A percentile compares a stretch with the other conserved stretches of the same genome.
Evolutionary conservation across 2,797 vertebrate genomes (phyloP).

Genomic region (Heliangelus exortis): DNA sequence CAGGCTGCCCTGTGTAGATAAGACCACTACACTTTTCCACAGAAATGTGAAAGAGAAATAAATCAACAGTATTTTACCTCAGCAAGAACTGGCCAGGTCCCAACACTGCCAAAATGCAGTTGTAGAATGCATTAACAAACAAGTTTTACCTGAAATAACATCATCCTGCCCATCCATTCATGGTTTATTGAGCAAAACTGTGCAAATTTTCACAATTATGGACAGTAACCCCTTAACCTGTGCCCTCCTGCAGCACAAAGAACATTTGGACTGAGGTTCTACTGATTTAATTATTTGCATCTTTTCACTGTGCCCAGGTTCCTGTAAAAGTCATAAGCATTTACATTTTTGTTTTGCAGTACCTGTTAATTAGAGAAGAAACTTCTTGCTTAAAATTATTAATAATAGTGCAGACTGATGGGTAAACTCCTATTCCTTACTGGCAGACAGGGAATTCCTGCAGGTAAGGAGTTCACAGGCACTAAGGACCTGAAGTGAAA

Average conservation of each 20-base stretch:
- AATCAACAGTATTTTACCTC: neutral
- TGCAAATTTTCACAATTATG: neutral
- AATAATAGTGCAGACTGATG: neutral
- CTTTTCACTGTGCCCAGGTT: neutral
- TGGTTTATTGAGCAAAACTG: neutral
- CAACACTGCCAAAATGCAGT: neutral
- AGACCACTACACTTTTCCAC: neutral
- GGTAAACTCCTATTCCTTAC: neutral
- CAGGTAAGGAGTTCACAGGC: neutral
- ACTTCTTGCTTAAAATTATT: constrained; percentile 1
- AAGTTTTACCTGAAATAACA: neutral
- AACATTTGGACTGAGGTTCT: neutral
- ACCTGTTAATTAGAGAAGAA: neutral
- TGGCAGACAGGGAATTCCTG: neutral
- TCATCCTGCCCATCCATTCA: neutral
- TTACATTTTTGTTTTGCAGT: neutral
- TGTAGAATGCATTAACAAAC: neutral
- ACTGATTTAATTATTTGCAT: neutral
- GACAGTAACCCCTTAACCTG: neutral
- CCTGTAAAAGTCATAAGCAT: neutral
- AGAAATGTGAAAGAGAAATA: neutral
- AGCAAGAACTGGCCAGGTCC: neutral
- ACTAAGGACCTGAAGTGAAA: neutral
- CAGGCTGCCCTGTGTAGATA: neutral
- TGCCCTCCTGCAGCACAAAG: neutral